phyloP scores from a whole-genome alignment of 2,797 vertebrate species.

The Sylvilagus floridanus region DNA sequence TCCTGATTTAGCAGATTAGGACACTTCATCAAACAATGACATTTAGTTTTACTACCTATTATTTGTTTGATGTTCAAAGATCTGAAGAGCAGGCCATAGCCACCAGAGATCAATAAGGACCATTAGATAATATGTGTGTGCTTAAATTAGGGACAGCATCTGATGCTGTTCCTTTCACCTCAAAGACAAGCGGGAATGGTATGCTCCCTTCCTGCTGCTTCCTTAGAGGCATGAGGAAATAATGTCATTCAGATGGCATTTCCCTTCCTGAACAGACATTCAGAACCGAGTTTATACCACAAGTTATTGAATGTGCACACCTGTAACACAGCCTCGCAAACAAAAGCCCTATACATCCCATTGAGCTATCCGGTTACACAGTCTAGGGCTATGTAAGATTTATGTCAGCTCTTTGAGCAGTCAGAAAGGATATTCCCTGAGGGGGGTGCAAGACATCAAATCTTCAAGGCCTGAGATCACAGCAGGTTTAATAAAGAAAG shows the following conservation, averaged over 20 bases:
- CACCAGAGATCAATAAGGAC: conserved; percentile 87
- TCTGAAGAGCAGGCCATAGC: conserved; percentile 84
- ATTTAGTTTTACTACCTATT: conserved; percentile 86
- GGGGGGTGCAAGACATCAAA: conserved; percentile 50
- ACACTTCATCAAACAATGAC: conserved; percentile 90
- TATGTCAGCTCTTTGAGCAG: conserved; percentile 47
- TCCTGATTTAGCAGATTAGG: conserved; percentile 90
- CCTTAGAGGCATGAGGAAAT: conserved; percentile 70
- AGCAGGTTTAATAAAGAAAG: conserved; percentile 76
- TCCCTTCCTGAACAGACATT: conserved; percentile 61
- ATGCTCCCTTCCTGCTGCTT: conserved; percentile 62
- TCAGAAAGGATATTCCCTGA: conserved; percentile 67
- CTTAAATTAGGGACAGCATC: conserved; percentile 80
- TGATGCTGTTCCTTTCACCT: conserved; percentile 61
- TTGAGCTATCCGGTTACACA: conserved; percentile 61
- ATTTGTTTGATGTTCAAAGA: conserved; percentile 89
- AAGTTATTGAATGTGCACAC: conserved; percentile 63
- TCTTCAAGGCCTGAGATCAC: conserved; percentile 74
- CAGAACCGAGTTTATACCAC: conserved; percentile 27
- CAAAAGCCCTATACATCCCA: conserved; percentile 57
- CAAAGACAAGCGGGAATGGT: conserved; percentile 67
- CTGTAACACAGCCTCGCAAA: conserved; percentile 29
- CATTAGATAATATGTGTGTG: conserved; percentile 82
- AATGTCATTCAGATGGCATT: conserved; percentile 63
- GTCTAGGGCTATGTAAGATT: conserved; percentile 37